Evolutionary conservation across 2,797 vertebrate genomes (phyloP).

Genomic region (Gymnocypris eckloni): DNA sequence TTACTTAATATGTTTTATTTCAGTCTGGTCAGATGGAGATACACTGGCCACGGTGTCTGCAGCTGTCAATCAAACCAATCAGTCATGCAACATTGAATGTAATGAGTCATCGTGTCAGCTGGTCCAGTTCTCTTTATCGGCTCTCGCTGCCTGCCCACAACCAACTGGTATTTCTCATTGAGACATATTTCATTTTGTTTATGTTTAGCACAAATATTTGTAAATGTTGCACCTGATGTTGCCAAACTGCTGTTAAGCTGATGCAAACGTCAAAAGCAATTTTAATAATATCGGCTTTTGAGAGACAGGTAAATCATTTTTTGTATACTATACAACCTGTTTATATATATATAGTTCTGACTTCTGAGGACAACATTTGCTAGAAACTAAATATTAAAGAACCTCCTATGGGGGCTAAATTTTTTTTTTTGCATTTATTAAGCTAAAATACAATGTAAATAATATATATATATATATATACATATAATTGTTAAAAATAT

Average conservation of each 20-base stretch:
- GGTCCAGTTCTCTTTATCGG: slow-evolving; percentile 7
- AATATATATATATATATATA: neutral
- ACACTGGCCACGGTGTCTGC: slow-evolving; percentile 34
- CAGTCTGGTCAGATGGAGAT: slow-evolving; percentile 57
- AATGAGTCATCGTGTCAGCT: slow-evolving; percentile 51
- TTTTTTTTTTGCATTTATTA: neutral
- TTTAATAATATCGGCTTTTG: neutral
- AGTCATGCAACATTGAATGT: slow-evolving; percentile 19
- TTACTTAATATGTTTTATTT: slow-evolving; percentile 50
- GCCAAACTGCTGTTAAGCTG: slow-evolving; percentile 1
- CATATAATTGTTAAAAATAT: too few relatives aligned
- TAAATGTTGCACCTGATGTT: neutral
- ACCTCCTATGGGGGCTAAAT: neutral
- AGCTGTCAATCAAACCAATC: slow-evolving; percentile 53
- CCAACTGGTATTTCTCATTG: slow-evolving; percentile 13
- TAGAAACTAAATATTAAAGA: neutral
- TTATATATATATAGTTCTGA: too few relatives aligned
- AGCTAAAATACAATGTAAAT: neutral
- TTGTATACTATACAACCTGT: neutral
- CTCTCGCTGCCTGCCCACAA: neutral
- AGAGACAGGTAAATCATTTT: neutral
- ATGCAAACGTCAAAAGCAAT: neutral
- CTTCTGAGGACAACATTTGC: neutral
- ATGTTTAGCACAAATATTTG: slow-evolving; percentile 16
- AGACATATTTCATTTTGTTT: neutral